Evolutionary conservation across 1,140 invertebrate species (phyloP), one percentile per base, ranked within the genome.

Genomic region (Eumeta japonica): DNA sequence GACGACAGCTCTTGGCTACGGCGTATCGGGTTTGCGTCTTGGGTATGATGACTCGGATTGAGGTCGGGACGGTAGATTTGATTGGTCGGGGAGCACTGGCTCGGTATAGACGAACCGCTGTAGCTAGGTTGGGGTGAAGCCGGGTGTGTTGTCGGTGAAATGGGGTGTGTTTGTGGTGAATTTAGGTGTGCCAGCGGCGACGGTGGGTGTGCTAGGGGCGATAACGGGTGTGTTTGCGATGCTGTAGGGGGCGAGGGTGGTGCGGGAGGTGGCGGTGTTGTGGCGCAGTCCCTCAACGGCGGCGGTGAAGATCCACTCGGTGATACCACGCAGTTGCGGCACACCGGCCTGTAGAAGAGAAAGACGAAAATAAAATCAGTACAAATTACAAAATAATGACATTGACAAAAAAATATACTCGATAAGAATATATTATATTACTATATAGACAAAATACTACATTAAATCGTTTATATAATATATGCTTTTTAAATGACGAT

Each of bases 311-410:
- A 65, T 1, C 73, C 61, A 16, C 64, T 70, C 33, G 75, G 76
- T 35, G 70, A 76, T 16, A 73, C 62, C 45, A 66, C 77, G 70
- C 72, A 77, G 71, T 66, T 78, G 44, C 73, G 63, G 58, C 70
- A 80, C 41, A 84, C 80, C 28, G 81, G 78, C 57, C 82, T 84
- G 77, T 35, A 81, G 79, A 48, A 48, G 58, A 59, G 36, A 41
- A 39, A 43, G 11, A 24, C 10, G 19, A 12, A 30, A 10, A 30
- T 10, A 10, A 30, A 24, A n/a, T n/a, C n/a, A n/a, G n/a, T n/a
- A n/a, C n/a, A n/a, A n/a, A n/a, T n/a, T n/a, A n/a, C n/a, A n/a
- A n/a, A n/a, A n/a, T n/a, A n/a, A n/a, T n/a, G n/a, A n/a, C n/a
- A n/a, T n/a, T n/a, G n/a, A n/a, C n/a, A n/a, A n/a, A n/a, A n/a